Base-by-base conservation (phyloP, 2,113 vertebrate species). In the Corythaeola cristata region DNA sequence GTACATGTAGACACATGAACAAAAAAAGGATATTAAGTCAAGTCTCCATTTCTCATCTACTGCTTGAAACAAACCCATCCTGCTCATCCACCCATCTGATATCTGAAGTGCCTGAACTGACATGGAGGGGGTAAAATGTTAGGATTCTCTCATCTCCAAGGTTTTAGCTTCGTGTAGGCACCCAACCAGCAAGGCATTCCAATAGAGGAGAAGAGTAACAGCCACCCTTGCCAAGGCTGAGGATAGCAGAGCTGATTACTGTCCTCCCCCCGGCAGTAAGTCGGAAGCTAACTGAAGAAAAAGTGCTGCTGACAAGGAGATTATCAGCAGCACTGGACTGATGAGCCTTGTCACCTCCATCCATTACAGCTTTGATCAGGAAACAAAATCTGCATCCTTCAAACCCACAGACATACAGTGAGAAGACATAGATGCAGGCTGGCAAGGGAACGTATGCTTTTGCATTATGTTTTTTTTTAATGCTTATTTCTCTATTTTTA, bases 401-500 rank as follows among this genome's bases (percentile, higher is more conserved):
- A 67, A 74, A 27, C 23, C 41, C 45, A 37, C 74, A 74, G 58
- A 53, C 7, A 37, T 2, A 28, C 55, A 74, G 12, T 8, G 33
- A 67, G 35, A 88, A 77, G 59, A 20, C 13, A 50, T 2, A 87
- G 33, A 32, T 18, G 68, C 81, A 72, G 59, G 41, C 20, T 55
- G 45, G 50, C 55, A 74, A 56, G 39, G 49, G 90, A 75, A 71
- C 13, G 5, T 1, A n/a, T 5, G 3, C 18, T 84, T 87, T 19
- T 68, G 21, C 22, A 41, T 39, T 84, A 72, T 2, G 8, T 8
- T 1, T 63, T 83, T 83, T 88, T 63, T 60, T 53, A 44, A 92
- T 96, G n/a, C 12, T 8, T 64, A 44, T 85, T 88, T 20, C 39
- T 93, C 17, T 80, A 16, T 84, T 94, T 96, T 95, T 93, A 80